These are phyloP conservation scores for Musca vetustissima DNA, from an alignment of 1,140 invertebrate genomes.

Conservation along the genomic window DNA sequence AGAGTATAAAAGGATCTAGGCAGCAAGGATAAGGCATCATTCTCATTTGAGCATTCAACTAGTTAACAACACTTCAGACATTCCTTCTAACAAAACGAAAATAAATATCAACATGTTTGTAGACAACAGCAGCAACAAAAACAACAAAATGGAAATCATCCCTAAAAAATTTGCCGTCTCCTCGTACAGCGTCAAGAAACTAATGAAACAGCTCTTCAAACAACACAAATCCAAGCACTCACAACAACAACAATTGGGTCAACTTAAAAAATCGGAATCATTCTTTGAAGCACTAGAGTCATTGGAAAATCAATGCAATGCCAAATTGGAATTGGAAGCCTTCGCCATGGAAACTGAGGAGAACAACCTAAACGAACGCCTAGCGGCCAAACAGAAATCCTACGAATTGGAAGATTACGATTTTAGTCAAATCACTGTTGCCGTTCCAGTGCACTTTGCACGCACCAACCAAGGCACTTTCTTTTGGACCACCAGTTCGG, in stretches of 20 bases:
- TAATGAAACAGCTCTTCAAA: conserved; percentile 50
- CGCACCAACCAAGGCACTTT: conserved; percentile 61
- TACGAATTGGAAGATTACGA: conserved; percentile 52
- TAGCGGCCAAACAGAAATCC: conserved; percentile 37
- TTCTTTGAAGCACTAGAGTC: conserved; percentile 51
- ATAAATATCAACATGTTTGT: conserved; percentile 47
- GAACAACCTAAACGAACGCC: conserved; percentile 50
- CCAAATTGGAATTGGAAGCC: conserved; percentile 36
- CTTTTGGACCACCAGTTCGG: conserved; percentile 61
- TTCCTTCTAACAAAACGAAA: conserved; percentile 2
- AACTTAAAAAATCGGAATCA: conserved; percentile 48
- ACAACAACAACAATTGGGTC: conserved; percentile 41
- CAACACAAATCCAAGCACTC: conserved; percentile 27
- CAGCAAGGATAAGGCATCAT: conserved; percentile 51
- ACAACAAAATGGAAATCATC: conserved; percentile 34
- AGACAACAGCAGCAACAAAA: conserved; percentile 45
- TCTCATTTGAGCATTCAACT: conserved; percentile 50
- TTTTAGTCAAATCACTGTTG: conserved; percentile 56
- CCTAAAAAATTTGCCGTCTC: conserved; percentile 50
- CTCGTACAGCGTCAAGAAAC: conserved; percentile 53
- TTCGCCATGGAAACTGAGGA: conserved; percentile 44
- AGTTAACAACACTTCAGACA: conserved; percentile 38
- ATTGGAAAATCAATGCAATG: conserved; percentile 50
- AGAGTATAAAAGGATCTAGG: conserved; percentile 46
- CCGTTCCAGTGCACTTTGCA: conserved; percentile 59